Base-by-base conservation (phyloP, 2,113 vertebrate genomes). In the Zosterops lateralis region DNA sequence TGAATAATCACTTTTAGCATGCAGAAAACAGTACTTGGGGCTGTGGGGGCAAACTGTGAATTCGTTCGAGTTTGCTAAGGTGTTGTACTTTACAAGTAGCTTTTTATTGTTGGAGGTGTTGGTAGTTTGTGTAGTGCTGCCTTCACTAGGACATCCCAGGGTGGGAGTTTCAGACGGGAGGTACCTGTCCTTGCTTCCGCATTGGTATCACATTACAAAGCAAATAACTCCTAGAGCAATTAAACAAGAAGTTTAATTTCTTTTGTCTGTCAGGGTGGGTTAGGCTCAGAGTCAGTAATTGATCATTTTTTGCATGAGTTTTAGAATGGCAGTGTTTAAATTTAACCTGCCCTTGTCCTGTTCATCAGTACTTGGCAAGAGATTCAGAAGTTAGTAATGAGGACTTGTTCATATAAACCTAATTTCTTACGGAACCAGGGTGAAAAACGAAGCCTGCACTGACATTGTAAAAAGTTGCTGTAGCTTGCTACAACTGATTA, bases 31-130 rank as follows among this genome's bases (percentile, higher is more conserved):
- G 28, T n/a, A 6, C 16, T 58, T 68, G 15, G 54, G 6, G 29
- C 13, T 4, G 4, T 6, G 4, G 4, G 7, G 7, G 4, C 2
- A 19, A 74, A n/a, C 6, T 5, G 25, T n/a, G 2, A 32, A 7
- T 65, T 53, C 11, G 8, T 25, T 38, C 36, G 60, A 14, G 17
- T 78, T 87, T 67, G 57, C 26, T 21, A 9, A 60, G 40, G 29
- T 22, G 9, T 34, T 54, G 3, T 25, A 4, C 34, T 38, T 76
- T 12, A 19, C 28, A 62, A 17, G 7, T 25, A 38, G n/a, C 16
- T 70, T 5, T 47, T 76, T 8, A 2, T 71, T 67, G 10, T 12
- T 60, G 61, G 29, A 57, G 12, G 12, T 6, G 6, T 24, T 53
- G 38, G 4, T 14, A 21, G 57, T 51, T 10, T 47, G 73, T 34